phyloP scores from a whole-genome alignment of 2,888 invertebrate genomes.

The Macrophya annulata region DNA sequence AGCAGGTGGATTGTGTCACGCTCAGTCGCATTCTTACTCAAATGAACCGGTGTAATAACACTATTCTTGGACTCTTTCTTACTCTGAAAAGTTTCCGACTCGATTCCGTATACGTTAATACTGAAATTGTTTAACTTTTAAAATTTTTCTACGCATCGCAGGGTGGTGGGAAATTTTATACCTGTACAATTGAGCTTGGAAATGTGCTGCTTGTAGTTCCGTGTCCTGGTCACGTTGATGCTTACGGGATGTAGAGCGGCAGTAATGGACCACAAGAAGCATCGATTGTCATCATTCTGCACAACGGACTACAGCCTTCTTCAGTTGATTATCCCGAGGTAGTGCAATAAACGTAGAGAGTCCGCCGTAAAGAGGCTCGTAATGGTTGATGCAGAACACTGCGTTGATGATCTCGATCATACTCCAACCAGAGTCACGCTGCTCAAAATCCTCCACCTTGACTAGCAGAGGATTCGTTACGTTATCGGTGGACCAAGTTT shows the following conservation, averaged over 20 bases:
- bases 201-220: not conserved
- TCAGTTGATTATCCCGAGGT: no score
- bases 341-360: no score
- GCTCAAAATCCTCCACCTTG: no score
- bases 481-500: no score
- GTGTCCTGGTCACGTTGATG: no score
- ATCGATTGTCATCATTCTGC: no score
- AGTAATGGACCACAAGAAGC: not conserved
- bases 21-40: not conserved
- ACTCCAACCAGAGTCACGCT: no score
- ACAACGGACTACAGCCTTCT: no score
- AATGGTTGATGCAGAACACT: no score
- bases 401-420: no score
- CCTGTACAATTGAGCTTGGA: not conserved
- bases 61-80: not conserved
- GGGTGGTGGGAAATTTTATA: not conserved
- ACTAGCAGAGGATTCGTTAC: no score
- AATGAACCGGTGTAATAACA: not conserved
- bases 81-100: not conserved
- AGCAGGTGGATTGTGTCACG: not conserved
- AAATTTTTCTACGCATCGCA: not conserved
- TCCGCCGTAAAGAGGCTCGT: no score
- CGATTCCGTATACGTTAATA: constrained; percentile 14
- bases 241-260: not conserved
- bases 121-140: constrained; percentile 19